Percentiles rank a stretch among this genome's conserved stretches.
Evolutionary conservation across 2,888 invertebrate species (phyloP).

Genomic region (Sycophila texana): DNA sequence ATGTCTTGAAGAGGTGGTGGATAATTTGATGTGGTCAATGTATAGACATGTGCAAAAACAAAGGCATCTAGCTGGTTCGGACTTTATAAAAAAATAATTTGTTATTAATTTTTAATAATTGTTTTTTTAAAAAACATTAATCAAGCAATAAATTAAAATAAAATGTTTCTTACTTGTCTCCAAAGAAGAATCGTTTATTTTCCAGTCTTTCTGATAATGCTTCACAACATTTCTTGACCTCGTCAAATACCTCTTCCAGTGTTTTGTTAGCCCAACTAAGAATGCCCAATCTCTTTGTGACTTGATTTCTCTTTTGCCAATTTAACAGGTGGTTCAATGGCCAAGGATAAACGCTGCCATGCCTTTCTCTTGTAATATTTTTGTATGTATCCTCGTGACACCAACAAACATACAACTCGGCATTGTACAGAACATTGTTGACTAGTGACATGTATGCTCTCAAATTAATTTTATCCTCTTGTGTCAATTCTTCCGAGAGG

Average conservation of each 20-base stretch:
- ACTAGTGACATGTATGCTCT: slow-evolving; percentile 94
- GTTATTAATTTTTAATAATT: slow-evolving; percentile 15
- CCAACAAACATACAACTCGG: slow-evolving; percentile 95
- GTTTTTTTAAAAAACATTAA: slow-evolving; percentile 12
- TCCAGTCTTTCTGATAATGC: slow-evolving; percentile 91
- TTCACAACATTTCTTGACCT: slow-evolving; percentile 90
- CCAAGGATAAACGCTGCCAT: slow-evolving; percentile 95
- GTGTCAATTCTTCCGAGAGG: slow-evolving; percentile 83
- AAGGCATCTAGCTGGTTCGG: slow-evolving; percentile 87
- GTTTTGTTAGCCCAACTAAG: slow-evolving; percentile 90
- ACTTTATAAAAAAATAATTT: slow-evolving; percentile 72
- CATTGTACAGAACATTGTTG: slow-evolving; percentile 91
- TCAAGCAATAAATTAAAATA: slow-evolving; percentile 33
- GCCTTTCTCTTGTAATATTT: slow-evolving; percentile 88
- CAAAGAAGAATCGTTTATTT: slow-evolving; percentile 88
- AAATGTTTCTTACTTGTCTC: slow-evolving; percentile 80
- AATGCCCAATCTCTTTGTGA: slow-evolving; percentile 84
- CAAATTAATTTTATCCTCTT: slow-evolving; percentile 91
- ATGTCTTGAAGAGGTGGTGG: slow-evolving; percentile 67
- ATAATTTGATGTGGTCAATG: slow-evolving; percentile 75
- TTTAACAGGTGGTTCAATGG: slow-evolving; percentile 91
- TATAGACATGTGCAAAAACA: slow-evolving; percentile 82
- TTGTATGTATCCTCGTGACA: slow-evolving; percentile 87
- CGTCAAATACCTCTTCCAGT: slow-evolving; percentile 85
- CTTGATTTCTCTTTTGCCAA: slow-evolving; percentile 83